phyloP scores from a whole-genome alignment of 2,888 invertebrate species.

The Camponotus fellah region DNA sequence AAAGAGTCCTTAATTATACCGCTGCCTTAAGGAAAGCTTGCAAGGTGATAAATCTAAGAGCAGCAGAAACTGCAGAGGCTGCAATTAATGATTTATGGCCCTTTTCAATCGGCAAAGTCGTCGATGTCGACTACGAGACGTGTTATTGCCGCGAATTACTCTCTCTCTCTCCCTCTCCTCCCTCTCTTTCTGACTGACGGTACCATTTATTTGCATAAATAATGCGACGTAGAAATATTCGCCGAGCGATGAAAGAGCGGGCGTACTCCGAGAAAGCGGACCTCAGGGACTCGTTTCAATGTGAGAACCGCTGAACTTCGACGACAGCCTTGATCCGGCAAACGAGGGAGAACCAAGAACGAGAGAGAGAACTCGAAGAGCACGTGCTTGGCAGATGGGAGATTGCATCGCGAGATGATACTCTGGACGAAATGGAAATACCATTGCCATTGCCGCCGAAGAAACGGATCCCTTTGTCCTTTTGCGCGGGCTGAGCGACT shows the following conservation, averaged over 20 bases:
- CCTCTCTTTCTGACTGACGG: neutral
- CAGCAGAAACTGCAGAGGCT: neutral
- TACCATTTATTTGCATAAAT: conserved; percentile 14
- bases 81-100: conserved; percentile 23
- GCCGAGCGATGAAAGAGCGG: neutral
- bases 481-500: conserved; percentile 19
- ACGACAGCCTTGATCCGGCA: conserved; percentile 62
- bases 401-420: conserved; percentile 65
- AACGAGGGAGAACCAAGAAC: conserved; percentile 12
- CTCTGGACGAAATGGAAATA: conserved; percentile 69
- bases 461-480: conserved; percentile 66
- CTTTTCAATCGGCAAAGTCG: conserved; percentile 5
- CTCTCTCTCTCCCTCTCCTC: too few relatives aligned
- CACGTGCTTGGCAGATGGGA: conserved; percentile 72
- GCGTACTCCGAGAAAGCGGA: neutral
- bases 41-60: conserved; percentile 15
- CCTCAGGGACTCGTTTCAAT: neutral
- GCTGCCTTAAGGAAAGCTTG: neutral
- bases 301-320: conserved; percentile 65
- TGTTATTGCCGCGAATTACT: conserved; percentile 18
- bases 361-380: conserved; percentile 37
- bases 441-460: conserved; percentile 48
- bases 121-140: neutral
- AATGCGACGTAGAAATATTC: neutral
- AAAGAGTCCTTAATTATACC: neutral